Conservation (phyloP, 2,113 vertebrate genomes). For the Nyctereutes procyonoides region DNA sequence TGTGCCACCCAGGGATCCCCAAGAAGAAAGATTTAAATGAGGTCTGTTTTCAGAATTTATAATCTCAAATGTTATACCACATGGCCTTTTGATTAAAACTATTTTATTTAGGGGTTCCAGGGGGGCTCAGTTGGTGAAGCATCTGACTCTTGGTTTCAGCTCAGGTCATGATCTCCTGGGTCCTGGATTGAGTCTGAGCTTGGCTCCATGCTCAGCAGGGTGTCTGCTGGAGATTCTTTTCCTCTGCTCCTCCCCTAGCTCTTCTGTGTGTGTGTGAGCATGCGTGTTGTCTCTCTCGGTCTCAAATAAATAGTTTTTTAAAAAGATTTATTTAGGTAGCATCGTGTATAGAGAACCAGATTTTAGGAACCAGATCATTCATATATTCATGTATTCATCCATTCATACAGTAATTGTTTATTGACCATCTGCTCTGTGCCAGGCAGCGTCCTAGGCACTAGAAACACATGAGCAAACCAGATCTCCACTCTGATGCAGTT, state of each 20-base stretch:
- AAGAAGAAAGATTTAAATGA: neutral
- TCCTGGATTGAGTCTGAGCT: neutral
- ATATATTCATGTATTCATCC: neutral
- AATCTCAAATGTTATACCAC: neutral
- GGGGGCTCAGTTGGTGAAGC: too few relatives aligned
- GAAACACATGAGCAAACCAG: neutral
- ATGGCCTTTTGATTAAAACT: neutral
- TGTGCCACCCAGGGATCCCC: too few relatives aligned
- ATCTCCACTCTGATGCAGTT: neutral
- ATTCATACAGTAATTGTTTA: neutral
- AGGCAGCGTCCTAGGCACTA: neutral
- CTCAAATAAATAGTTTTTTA: neutral
- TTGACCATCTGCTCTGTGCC: neutral
- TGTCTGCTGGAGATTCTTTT: neutral
- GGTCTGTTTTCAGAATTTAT: neutral
- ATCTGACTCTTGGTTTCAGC: neutral
- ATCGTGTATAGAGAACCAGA: neutral
- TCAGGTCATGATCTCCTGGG: neutral
- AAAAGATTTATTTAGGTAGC: neutral
- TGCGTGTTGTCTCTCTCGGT: neutral
- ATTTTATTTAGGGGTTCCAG: neutral
- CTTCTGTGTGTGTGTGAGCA: neutral
- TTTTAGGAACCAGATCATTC: neutral
- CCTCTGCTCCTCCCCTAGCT: neutral
- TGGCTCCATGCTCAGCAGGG: neutral